A percentile compares a stretch with the other conserved stretches of the same genome.
phyloP scores from a whole-genome alignment of 2,888 invertebrate genomes.

The Cephus pulcher region DNA sequence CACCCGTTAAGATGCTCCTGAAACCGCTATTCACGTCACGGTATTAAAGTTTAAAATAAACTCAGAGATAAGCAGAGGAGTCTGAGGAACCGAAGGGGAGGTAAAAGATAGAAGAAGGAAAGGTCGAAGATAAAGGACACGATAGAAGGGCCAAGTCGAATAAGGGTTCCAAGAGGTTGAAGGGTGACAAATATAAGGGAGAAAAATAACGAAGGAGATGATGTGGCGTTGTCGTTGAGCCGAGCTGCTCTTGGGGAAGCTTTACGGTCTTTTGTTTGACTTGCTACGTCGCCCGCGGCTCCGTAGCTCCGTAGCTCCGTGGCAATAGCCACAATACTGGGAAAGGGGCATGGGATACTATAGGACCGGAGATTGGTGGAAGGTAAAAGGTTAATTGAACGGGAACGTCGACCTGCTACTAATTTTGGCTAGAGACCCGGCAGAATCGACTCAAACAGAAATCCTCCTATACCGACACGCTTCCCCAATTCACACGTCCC shows the following conservation, averaged over 20 bases:
- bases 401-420: slow-evolving; percentile 4
- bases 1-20: slow-evolving; percentile 21
- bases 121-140: slow-evolving; percentile 27
- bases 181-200: slow-evolving; percentile 34
- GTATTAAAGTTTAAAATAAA: slow-evolving; percentile 23
- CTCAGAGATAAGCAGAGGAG: slow-evolving; percentile 25
- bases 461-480: background rate
- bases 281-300: slow-evolving; percentile 43
- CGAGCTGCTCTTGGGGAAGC: slow-evolving; percentile 25
- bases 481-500: background rate
- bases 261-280: slow-evolving; percentile 59
- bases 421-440: slow-evolving; percentile 6
- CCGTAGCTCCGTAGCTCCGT: slow-evolving; percentile 31
- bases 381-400: slow-evolving; percentile 51
- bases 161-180: slow-evolving; percentile 17
- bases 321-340: slow-evolving; percentile 51
- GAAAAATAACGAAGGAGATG: slow-evolving; percentile 32
- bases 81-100: slow-evolving; percentile 6
- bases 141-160: slow-evolving; percentile 20
- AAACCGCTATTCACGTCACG: slow-evolving; percentile 11
- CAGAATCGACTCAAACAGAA: background rate
- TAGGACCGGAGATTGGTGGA: slow-evolving; percentile 20
- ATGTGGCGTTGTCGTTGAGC: slow-evolving; percentile 37
- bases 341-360: slow-evolving; percentile 30
- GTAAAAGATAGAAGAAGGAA: background rate